phyloP scores from a whole-genome alignment of 2,888 invertebrate genomes.

The Noctua pronuba region DNA sequence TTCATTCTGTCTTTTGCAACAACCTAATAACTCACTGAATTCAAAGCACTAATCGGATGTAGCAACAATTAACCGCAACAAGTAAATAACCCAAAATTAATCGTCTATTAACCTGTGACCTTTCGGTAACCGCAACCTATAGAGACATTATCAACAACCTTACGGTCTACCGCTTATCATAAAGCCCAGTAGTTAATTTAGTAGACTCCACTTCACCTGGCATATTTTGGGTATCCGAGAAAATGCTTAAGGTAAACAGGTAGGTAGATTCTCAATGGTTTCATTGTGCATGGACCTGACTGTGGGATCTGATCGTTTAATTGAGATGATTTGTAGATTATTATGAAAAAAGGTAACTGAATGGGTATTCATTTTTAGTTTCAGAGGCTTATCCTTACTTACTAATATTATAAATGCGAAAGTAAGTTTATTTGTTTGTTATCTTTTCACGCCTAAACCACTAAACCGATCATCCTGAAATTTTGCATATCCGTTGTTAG shows the following conservation, averaged over 20 bases:
- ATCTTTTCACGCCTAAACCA: no score
- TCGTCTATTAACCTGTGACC: conserved; percentile 40
- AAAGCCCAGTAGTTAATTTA: background rate
- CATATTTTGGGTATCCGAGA: background rate
- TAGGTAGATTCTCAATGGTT: background rate
- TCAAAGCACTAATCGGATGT: conserved; percentile 33
- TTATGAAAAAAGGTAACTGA: background rate
- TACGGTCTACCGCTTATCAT: conserved; percentile 8
- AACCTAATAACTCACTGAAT: conserved; percentile 16
- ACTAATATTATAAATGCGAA: no score
- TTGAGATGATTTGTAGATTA: background rate
- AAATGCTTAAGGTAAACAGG: background rate
- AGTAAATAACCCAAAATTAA: conserved; percentile 46
- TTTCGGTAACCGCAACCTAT: conserved; percentile 37
- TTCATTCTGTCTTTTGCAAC: conserved; percentile 15
- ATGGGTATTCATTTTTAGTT: background rate
- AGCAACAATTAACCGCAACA: conserved; percentile 21
- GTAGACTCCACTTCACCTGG: background rate
- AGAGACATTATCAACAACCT: conserved; percentile 44
- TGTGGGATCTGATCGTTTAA: background rate
- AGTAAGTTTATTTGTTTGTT: no score
- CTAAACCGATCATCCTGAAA: no score
- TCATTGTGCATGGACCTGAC: background rate
- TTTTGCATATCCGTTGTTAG: no score
- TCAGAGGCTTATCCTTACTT: background rate